Evolutionary conservation across 2,113 vertebrate species (phyloP), one percentile per base, ranked within the genome.

Genomic region (Castor canadensis): DNA sequence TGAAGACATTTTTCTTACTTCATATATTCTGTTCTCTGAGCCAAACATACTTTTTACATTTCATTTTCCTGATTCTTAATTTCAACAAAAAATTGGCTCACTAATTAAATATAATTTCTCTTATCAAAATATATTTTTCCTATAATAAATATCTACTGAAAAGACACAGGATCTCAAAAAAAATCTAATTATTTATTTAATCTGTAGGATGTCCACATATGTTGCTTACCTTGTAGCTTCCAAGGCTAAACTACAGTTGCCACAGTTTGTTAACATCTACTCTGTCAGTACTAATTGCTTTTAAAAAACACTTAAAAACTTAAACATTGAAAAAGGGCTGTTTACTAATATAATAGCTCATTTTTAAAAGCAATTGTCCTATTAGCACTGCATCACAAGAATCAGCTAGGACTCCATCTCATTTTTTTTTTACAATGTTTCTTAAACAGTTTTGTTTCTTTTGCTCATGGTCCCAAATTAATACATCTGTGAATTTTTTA

Each of bases 261-360:
- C 12, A 20, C 24, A 67, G 52, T 77, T 93, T 60, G 85, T 93
- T 95, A 93, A 84, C 87, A 90, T 85, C 75, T 93, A 80, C 38
- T 79, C 19, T 95, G 43, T 1, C 28, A 73, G 28, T 40, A 47
- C 7, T 91, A 83, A 91, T 91, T 35, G 82, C 9, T 38, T 58
- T 79, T 79, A 89, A 92, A 95, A 91, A 91, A 89, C n/a, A 75
- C 89, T 54, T 16, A 49, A 93, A 84, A 93, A 52, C 10, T 45
- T 86, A 96, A 95, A 26, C 19, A 64, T 32, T 67, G 32, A 24
- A 94, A 80, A 81, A 38, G 8, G 66, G 3, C 47, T 81, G 26
- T 62, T 71, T 75, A 62, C 54, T 69, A 71, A 89, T 56, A 56
- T 40, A 91, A 30, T 91, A 28, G n/a, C 7, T 95, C 58, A 87